A percentile compares a stretch with the other conserved stretches of the same genome.
phyloP scores from a whole-genome alignment of 2,797 vertebrate genomes.

The Cercopithecus mitis region DNA sequence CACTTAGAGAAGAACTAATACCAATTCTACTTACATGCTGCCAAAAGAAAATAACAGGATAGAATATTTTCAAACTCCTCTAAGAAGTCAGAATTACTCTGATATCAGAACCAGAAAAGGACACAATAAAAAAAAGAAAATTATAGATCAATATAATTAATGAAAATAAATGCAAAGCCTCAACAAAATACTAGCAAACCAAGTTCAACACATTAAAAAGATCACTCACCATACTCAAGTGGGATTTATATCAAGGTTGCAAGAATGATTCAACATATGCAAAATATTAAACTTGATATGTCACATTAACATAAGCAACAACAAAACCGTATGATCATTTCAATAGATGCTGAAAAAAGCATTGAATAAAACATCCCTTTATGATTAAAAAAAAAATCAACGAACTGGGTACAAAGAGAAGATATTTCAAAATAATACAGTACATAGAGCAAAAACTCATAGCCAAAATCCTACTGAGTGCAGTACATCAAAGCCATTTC shows the following conservation, averaged over 20 bases:
- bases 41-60: background rate
- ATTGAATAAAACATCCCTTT: background rate
- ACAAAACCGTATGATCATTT: background rate
- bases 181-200: background rate
- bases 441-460: background rate
- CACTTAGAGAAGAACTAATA: background rate
- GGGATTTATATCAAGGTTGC: background rate
- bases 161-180: background rate
- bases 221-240: background rate
- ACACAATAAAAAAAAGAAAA: background rate
- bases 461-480: background rate
- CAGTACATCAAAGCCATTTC: background rate
- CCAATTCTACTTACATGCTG: background rate
- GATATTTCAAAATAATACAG: background rate
- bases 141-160: background rate
- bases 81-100: background rate
- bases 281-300: background rate
- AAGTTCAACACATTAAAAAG: background rate
- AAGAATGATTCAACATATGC: background rate
- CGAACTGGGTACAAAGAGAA: background rate
- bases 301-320: background rate
- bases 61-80: background rate
- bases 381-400: background rate
- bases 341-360: background rate
- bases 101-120: background rate